These are phyloP conservation scores for Dendroctonus ponderosae DNA, from an alignment of 1,140 invertebrate genomes.

Conservation along the genomic window DNA sequence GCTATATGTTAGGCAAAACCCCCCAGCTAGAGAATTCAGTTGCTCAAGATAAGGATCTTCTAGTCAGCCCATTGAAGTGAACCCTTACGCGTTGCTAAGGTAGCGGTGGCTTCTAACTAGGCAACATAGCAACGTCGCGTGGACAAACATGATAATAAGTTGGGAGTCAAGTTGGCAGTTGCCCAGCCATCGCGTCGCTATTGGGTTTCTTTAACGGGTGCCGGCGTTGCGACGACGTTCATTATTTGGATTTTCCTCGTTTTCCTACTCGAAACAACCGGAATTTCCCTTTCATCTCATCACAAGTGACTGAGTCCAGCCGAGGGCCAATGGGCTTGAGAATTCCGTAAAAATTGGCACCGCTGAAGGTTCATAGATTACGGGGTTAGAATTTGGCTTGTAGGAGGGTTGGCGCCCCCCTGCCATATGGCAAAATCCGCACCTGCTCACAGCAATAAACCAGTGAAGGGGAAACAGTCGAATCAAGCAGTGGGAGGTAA, in stretches of 20 bases:
- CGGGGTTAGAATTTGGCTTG: too few relatives aligned
- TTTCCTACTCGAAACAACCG: background rate
- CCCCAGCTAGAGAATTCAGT: too few relatives aligned
- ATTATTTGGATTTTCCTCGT: background rate
- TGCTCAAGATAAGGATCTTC: too few relatives aligned
- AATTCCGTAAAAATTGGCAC: background rate
- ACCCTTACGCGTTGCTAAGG: too few relatives aligned
- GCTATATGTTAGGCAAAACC: too few relatives aligned
- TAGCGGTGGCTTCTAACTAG: background rate
- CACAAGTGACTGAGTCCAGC: background rate
- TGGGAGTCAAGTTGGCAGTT: conserved; percentile 21
- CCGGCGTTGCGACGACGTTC: conserved; percentile 9
- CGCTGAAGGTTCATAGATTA: background rate
- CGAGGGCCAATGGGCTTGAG: background rate
- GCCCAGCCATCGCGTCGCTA: conserved; percentile 17
- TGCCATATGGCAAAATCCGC: too few relatives aligned
- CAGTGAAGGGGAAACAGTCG: too few relatives aligned
- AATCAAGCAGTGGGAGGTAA: too few relatives aligned
- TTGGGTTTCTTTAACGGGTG: conserved; percentile 7
- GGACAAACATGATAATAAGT: conserved; percentile 15
- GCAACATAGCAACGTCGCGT: conserved; percentile 27
- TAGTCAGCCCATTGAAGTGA: too few relatives aligned
- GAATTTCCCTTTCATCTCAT: background rate
- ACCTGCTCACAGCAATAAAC: too few relatives aligned
- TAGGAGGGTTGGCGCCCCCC: too few relatives aligned